Conservation (phyloP, 2,888 invertebrate genomes). For the Plebejus melissa region DNA sequence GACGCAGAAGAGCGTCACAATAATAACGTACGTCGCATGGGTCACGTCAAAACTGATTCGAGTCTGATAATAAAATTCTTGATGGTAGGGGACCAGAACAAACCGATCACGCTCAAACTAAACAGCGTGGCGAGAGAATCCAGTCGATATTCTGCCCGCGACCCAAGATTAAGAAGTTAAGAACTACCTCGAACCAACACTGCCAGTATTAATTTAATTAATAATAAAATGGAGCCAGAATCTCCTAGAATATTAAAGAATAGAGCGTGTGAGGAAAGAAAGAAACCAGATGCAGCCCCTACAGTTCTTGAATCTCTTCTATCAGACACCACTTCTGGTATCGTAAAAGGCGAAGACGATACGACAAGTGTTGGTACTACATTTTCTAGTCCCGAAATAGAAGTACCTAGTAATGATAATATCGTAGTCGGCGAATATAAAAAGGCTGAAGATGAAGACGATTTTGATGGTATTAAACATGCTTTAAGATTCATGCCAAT, state of each 20-base stretch:
- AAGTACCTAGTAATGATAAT: constrained; percentile 50
- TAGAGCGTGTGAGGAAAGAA: constrained; percentile 51
- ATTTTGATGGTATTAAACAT: constrained; percentile 36
- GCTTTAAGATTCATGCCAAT: constrained; percentile 32
- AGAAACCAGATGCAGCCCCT: constrained; percentile 50
- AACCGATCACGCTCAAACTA: constrained; percentile 70
- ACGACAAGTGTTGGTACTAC: constrained; percentile 54
- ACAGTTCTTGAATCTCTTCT: constrained; percentile 62
- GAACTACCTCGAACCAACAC: constrained; percentile 34
- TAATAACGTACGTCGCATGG: constrained; percentile 56
- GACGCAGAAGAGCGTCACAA: constrained; percentile 53
- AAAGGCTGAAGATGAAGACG: constrained; percentile 33
- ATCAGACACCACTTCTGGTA: constrained; percentile 72
- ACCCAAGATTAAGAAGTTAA: constrained; percentile 80
- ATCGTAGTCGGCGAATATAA: constrained; percentile 37
- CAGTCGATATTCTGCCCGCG: constrained; percentile 73
- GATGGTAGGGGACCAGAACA: constrained; percentile 78
- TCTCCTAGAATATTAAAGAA: constrained; percentile 51
- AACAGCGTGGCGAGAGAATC: constrained; percentile 73
- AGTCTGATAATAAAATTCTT: constrained; percentile 61
- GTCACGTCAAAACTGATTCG: constrained; percentile 47
- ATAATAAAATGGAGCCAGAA: constrained; percentile 58
- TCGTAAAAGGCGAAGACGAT: constrained; percentile 67
- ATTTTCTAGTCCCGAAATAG: constrained; percentile 65
- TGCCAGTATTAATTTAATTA: constrained; percentile 66